Base-by-base conservation (phyloP, 2,888 invertebrate species). In the Diogma glabrata region DNA sequence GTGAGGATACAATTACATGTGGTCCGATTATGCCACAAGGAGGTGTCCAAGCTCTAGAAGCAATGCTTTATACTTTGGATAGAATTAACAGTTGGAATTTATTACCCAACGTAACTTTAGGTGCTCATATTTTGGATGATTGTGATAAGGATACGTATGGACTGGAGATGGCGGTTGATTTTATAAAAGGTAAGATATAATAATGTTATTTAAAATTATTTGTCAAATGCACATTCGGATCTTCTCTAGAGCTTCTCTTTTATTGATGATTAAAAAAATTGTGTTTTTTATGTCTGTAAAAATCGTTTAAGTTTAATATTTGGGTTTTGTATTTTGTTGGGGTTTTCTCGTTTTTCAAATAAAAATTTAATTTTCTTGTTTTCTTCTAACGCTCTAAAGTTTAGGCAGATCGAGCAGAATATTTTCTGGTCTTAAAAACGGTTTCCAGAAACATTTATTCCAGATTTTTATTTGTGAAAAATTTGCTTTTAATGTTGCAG, bases 131-230 rank as follows among this genome's bases (percentile, higher is more conserved):
- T 50, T 74, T 94, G 56, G 94, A 94, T 64, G 94, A 94, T 69
- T 94, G 94, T 69, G 94, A 94, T 73, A 88, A 91, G 71, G 94
- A 94, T 66, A 94, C 93, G 0, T 93, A 93, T 63, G 94, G 94
- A 1, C 73, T 94, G 57, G 93, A 94, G 67, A 93, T 94, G 84
- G 91, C 93, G 14, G 88, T 94, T 14, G 93, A 94, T 71, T 94
- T 94, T 67, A 94, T 94, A 56, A 90, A 93, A 84, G 93, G 94
- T 94, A 72, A 74, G 79, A 67, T 24, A 22, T 47, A 20, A 48
- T 48, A 23, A 30, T 20, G 30, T 46, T 43, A 23, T 38, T 22
- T 26, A 30, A 14, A 28, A 12, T 47, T 48, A 9, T 17, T 20
- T 51, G 20, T 24, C 23, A 24, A 46, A 17, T 16, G 17, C 6